Conservation (phyloP, 1,140 invertebrate genomes). For the Drosophila mauritiana region DNA sequence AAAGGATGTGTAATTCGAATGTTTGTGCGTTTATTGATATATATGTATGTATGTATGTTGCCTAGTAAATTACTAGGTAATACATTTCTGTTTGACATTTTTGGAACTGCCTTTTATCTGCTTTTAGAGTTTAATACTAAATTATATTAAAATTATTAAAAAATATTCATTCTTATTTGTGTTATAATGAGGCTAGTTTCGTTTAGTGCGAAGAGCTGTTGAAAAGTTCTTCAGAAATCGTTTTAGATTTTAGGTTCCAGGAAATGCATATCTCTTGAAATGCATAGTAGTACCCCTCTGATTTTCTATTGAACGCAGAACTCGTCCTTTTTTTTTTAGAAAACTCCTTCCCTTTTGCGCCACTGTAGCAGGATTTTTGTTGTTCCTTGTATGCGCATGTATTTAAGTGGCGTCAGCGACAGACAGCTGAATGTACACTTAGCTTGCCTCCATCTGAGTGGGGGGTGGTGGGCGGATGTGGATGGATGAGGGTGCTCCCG, state of each 20-base stretch:
- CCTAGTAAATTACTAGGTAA: too few relatives aligned
- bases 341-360: neutral
- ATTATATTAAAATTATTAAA: too few relatives aligned
- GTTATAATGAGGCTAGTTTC: too few relatives aligned
- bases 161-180: too few relatives aligned
- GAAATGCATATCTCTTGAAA: neutral
- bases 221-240: too few relatives aligned
- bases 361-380: conserved; percentile 40
- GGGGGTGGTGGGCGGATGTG: conserved; percentile 4
- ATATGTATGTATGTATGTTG: neutral
- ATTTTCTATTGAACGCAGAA: neutral
- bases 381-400: conserved; percentile 48
- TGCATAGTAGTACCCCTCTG: neutral
- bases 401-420: conserved; percentile 63
- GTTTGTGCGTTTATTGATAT: neutral
- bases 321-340: neutral
- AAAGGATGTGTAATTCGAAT: neutral
- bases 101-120: too few relatives aligned
- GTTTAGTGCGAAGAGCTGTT: too few relatives aligned
- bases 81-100: too few relatives aligned
- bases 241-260: too few relatives aligned
- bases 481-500: neutral
- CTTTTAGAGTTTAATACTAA: too few relatives aligned
- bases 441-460: conserved; percentile 31
- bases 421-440: conserved; percentile 66